A percentile compares a stretch with the other conserved stretches of the same genome.
phyloP scores from a whole-genome alignment of 35 echinoderm and acorn worm species.

The Ophioderma brevispina region DNA sequence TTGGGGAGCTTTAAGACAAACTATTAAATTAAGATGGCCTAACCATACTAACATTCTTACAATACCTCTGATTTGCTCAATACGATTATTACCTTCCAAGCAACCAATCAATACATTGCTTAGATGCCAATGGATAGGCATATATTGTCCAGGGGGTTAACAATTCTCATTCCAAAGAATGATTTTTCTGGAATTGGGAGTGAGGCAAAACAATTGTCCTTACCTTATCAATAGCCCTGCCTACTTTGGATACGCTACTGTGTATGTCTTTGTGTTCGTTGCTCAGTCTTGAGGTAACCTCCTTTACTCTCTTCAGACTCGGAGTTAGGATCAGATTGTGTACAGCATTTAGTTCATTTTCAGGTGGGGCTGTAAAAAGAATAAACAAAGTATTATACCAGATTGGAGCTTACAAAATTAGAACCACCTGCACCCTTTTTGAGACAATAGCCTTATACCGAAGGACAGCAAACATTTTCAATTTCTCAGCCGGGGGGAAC shows the following conservation, averaged over 20 bases:
- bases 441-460: neutral
- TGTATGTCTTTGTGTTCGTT: constrained; percentile 98
- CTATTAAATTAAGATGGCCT: too few species aligned
- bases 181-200: neutral
- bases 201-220: too few species aligned
- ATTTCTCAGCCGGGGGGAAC: neutral
- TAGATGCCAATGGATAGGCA: too few species aligned
- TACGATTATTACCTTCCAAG: neutral
- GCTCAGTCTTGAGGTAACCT: constrained; percentile 59
- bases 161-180: neutral
- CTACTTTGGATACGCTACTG: constrained; percentile 97
- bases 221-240: constrained; percentile 96
- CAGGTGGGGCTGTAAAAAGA: constrained; percentile 44
- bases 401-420: constrained; percentile 15
- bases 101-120: neutral
- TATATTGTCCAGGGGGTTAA: neutral
- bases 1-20: too few species aligned
- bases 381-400: constrained; percentile 11
- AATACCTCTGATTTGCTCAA: neutral
- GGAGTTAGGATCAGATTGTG: constrained; percentile 69
- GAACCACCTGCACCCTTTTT: neutral
- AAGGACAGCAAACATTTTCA: neutral
- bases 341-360: constrained; percentile 59
- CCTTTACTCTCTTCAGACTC: constrained; percentile 66
- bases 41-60: neutral